These are phyloP conservation scores for Xiphophorus maculatus DNA, from an alignment of 2,113 vertebrate genomes.

Conservation along the genomic window DNA sequence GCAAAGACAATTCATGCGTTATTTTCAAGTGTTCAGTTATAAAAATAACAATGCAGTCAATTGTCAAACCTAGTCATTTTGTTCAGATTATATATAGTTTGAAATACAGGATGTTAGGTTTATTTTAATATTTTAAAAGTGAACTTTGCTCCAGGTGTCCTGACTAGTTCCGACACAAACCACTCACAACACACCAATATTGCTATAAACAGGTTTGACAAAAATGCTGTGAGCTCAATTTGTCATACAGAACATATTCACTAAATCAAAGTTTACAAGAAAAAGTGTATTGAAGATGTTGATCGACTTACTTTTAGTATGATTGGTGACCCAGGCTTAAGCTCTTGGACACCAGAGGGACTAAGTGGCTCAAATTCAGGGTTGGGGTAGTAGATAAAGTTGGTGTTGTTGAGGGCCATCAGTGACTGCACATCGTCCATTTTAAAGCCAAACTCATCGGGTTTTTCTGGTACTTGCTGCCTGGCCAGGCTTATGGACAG, in stretches of 20 bases:
- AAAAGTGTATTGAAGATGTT: background rate
- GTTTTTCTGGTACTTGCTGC: slow-evolving; percentile 85
- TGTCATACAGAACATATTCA: background rate
- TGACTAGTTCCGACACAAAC: no score
- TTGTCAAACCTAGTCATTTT: no score
- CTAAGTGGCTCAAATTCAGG: slow-evolving; percentile 92
- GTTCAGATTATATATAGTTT: no score
- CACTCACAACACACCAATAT: no score
- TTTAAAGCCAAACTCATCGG: slow-evolving; percentile 96
- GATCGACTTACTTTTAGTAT: slow-evolving; percentile 90
- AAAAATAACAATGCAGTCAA: background rate
- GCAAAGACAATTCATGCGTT: slow-evolving; percentile 13
- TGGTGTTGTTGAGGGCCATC: slow-evolving; percentile 91
- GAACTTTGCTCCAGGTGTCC: no score
- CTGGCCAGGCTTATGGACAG: slow-evolving; percentile 83
- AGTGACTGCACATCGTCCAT: slow-evolving; percentile 92
- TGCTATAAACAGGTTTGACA: no score
- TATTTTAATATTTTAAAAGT: no score
- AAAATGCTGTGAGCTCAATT: background rate
- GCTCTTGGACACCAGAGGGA: slow-evolving; percentile 89
- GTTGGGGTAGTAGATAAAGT: slow-evolving; percentile 96
- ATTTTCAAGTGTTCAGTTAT: background rate
- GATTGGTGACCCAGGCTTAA: slow-evolving; percentile 96
- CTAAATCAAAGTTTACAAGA: background rate
- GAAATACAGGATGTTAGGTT: no score